phyloP scores from a whole-genome alignment of 2,888 invertebrate genomes.

The Rhimphoctona megacephalus region DNA sequence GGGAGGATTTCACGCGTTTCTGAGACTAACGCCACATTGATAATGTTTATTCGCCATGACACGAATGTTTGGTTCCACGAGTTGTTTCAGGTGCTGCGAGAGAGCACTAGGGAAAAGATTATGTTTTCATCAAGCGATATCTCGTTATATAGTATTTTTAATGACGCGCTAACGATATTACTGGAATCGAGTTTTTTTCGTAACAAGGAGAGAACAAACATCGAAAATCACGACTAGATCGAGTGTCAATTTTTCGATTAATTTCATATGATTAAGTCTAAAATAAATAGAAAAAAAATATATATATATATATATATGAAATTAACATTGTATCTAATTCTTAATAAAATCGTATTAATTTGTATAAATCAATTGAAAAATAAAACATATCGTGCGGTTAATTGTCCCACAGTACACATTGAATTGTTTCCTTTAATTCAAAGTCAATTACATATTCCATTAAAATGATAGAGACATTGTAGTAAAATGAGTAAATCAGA shows the following conservation, averaged over 20 bases:
- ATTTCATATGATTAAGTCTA: neutral
- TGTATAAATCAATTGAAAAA: neutral
- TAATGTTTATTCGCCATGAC: constrained; percentile 79
- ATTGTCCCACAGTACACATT: neutral
- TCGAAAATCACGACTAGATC: neutral
- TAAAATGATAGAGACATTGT: neutral
- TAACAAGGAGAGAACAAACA: neutral
- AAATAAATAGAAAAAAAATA: neutral
- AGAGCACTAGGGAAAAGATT: constrained; percentile 66
- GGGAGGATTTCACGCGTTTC: constrained; percentile 72
- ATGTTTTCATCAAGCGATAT: constrained; percentile 77
- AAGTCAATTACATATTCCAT: neutral
- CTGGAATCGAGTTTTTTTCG: neutral
- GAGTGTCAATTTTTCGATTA: constrained; percentile 8
- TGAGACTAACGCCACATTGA: constrained; percentile 70
- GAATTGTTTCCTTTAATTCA: neutral
- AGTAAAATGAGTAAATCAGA: neutral
- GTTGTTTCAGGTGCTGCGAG: constrained; percentile 81
- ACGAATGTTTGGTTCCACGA: constrained; percentile 78
- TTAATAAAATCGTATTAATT: neutral
- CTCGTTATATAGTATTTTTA: constrained; percentile 17
- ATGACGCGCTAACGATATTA: constrained; percentile 29
- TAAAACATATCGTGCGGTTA: too few relatives aligned
- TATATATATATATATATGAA: too few relatives aligned
- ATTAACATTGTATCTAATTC: neutral